Conservation (phyloP, 2,797 vertebrate species). For the Labeo calbasu region DNA sequence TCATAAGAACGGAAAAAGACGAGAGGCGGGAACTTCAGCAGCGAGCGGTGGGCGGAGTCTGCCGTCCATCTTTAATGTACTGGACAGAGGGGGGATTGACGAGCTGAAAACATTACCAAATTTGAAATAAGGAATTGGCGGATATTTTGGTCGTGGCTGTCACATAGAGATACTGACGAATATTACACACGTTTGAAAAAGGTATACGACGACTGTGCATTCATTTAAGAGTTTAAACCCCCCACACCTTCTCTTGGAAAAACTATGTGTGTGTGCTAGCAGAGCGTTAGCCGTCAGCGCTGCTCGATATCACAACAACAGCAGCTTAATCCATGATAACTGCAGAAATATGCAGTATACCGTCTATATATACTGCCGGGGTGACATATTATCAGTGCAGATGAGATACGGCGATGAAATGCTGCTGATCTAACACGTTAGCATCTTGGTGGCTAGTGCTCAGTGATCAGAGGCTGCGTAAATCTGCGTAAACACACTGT, state of each 20-base stretch:
- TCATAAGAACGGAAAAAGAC: slow-evolving; percentile 3
- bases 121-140: slow-evolving; percentile 80
- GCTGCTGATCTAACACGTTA: slow-evolving; percentile 21
- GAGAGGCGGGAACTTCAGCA: slow-evolving; percentile 28
- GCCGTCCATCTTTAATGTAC: slow-evolving; percentile 85
- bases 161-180: slow-evolving; percentile 78
- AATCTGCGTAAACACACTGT: slow-evolving; percentile 40
- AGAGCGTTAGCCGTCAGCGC: slow-evolving; percentile 48
- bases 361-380: not conserved
- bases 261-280: slow-evolving; percentile 48
- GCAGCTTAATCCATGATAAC: slow-evolving; percentile 22
- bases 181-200: slow-evolving; percentile 77
- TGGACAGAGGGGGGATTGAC: slow-evolving; percentile 74
- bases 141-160: slow-evolving; percentile 75
- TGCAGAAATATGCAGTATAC: slow-evolving; percentile 19
- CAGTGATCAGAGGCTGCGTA: slow-evolving; percentile 41
- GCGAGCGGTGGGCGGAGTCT: slow-evolving; percentile 72
- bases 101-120: slow-evolving; percentile 79
- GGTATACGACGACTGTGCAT: slow-evolving; percentile 73
- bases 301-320: slow-evolving; percentile 41
- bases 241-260: slow-evolving; percentile 35
- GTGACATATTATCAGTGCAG: slow-evolving; percentile 8
- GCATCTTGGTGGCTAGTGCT: slow-evolving; percentile 43
- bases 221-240: slow-evolving; percentile 46
- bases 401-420: slow-evolving; percentile 12